Conservation (phyloP, 2,888 invertebrate genomes). For the Muschampia plurimacula region DNA sequence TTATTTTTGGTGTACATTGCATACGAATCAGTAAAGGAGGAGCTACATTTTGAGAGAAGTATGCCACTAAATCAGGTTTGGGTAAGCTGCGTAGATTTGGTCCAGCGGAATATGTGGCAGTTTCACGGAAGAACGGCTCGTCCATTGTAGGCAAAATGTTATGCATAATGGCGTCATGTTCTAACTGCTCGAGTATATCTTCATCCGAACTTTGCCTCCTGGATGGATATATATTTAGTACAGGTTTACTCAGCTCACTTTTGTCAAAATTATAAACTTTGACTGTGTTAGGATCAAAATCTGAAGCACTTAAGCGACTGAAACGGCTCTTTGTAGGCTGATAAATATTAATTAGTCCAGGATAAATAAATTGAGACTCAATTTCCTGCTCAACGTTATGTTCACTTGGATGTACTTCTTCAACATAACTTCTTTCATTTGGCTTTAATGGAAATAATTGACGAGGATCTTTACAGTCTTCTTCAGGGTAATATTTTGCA, state of each 20-base stretch:
- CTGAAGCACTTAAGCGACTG: not conserved
- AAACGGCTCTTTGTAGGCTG: not conserved
- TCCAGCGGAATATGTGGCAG: conserved; percentile 7
- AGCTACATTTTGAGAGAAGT: conserved; percentile 17
- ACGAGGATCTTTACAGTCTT: not conserved
- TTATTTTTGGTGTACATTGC: conserved; percentile 60
- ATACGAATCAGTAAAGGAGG: conserved; percentile 57
- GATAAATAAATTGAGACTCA: not conserved
- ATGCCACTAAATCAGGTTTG: conserved; percentile 17
- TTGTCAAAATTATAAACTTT: not conserved
- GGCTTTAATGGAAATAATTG: not conserved
- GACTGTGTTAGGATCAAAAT: not conserved
- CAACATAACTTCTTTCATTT: not conserved
- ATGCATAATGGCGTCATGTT: conserved; percentile 65
- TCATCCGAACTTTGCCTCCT: conserved; percentile 47
- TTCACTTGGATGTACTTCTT: not conserved
- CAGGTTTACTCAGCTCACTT: not conserved
- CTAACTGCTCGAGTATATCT: conserved; percentile 60
- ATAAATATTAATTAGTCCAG: not conserved
- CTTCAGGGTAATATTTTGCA: not conserved
- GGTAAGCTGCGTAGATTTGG: not conserved
- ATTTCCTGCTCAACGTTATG: not conserved
- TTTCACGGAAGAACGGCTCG: conserved; percentile 57
- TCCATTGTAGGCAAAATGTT: conserved; percentile 75
- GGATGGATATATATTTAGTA: not conserved